A percentile compares a stretch with the other conserved stretches of the same genome.
These are phyloP conservation scores for Drosophila parthenogenetica DNA, from an alignment of 2,888 invertebrate genomes.

Conservation along the genomic window DNA sequence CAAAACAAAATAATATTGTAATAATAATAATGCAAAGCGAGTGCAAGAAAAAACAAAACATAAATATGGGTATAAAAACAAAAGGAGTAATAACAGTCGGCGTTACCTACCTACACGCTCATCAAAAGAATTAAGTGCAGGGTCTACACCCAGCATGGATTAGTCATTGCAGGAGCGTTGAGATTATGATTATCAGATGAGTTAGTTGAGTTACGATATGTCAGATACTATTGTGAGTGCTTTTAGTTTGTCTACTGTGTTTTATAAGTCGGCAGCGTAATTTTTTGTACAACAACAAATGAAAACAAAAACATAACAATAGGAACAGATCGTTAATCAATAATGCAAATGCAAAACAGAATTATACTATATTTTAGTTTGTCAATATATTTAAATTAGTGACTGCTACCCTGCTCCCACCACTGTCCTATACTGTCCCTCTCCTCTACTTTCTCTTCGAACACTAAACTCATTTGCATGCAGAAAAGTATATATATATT, in stretches of 20 bases:
- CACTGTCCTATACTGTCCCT: slow-evolving; percentile 31
- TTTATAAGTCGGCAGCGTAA: slow-evolving; percentile 51
- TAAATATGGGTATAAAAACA: slow-evolving; percentile 30
- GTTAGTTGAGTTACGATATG: slow-evolving; percentile 44
- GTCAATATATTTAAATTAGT: slow-evolving; percentile 42
- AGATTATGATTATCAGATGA: slow-evolving; percentile 67
- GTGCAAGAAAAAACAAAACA: slow-evolving; percentile 40
- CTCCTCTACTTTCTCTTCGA: slow-evolving; percentile 29
- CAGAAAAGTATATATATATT: slow-evolving; percentile 56
- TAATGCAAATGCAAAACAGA: slow-evolving; percentile 34
- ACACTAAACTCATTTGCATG: slow-evolving; percentile 70
- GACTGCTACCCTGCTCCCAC: slow-evolving; percentile 23
- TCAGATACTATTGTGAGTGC: slow-evolving; percentile 59
- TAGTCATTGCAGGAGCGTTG: slow-evolving; percentile 78
- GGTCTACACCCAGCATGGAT: slow-evolving; percentile 55
- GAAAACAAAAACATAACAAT: slow-evolving; percentile 24
- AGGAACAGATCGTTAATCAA: slow-evolving; percentile 31
- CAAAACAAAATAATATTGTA: slow-evolving; percentile 51
- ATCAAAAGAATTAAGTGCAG: slow-evolving; percentile 61
- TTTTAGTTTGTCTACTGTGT: slow-evolving; percentile 71
- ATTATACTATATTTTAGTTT: slow-evolving; percentile 30
- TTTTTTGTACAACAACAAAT: slow-evolving; percentile 45
- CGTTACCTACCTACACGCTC: slow-evolving; percentile 72
- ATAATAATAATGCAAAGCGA: slow-evolving; percentile 46
- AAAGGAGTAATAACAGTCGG: slow-evolving; percentile 62